phyloP scores from a whole-genome alignment of 2,113 vertebrate genomes.

The Bombycilla garrulus region DNA sequence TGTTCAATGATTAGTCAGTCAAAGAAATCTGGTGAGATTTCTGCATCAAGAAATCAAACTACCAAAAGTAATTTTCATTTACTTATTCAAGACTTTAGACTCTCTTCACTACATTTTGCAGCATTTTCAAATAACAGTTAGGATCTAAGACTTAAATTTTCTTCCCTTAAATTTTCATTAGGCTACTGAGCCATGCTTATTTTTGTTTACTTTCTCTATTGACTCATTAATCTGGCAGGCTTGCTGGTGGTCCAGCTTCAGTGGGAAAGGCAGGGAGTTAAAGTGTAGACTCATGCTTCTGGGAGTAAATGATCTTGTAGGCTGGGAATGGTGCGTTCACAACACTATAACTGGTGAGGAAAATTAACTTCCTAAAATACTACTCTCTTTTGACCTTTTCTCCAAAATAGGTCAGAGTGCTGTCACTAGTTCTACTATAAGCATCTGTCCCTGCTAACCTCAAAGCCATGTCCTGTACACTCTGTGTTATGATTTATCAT shows the following conservation, averaged over 20 bases:
- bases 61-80: neutral
- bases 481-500: fast-evolving
- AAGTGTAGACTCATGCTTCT: neutral
- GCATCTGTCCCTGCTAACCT: neutral
- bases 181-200: neutral
- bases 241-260: neutral
- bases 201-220: neutral
- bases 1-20: neutral
- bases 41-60: neutral
- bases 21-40: neutral
- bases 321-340: neutral
- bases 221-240: neutral
- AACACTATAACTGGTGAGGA: neutral
- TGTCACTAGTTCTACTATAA: neutral
- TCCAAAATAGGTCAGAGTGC: neutral
- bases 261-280: neutral
- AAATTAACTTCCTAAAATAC: neutral
- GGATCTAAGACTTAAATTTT: neutral
- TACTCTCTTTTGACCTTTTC: neutral
- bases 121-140: neutral
- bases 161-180: neutral
- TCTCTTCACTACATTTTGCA: neutral
- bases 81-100: neutral
- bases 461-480: neutral
- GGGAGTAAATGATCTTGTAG: neutral